Conservation (phyloP, 2,888 invertebrate genomes). For the Catocala sponsa region DNA sequence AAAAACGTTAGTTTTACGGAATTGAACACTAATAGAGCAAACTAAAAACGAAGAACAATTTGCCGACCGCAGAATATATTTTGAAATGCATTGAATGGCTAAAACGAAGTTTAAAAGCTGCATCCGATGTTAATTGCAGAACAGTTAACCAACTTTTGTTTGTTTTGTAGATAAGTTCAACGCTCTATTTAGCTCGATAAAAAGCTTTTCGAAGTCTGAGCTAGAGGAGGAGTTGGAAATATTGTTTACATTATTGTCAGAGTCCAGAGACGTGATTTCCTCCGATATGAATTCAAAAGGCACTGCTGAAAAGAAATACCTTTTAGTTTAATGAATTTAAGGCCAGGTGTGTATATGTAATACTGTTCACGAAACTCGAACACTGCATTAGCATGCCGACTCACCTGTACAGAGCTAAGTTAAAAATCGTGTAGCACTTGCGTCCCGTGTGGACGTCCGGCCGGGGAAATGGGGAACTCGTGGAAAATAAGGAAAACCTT, state of each 20-base stretch:
- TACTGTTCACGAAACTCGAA: constrained; percentile 55
- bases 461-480: constrained; percentile 63
- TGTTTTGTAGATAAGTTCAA: constrained; percentile 47
- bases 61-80: constrained; percentile 9
- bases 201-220: constrained; percentile 35
- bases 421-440: constrained; percentile 80
- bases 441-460: constrained; percentile 68
- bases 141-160: constrained; percentile 55
- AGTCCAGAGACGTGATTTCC: constrained; percentile 15
- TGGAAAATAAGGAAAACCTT: constrained; percentile 71
- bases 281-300: constrained; percentile 18
- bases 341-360: constrained; percentile 37
- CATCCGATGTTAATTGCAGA: constrained; percentile 60
- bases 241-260: constrained; percentile 19
- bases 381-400: constrained; percentile 70
- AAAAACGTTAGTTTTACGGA: neutral
- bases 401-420: constrained; percentile 78
- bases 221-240: constrained; percentile 19
- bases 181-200: constrained; percentile 39
- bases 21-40: neutral
- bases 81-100: constrained; percentile 42
- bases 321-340: constrained; percentile 55
- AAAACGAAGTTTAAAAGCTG: constrained; percentile 44
- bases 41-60: neutral
- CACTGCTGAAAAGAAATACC: constrained; percentile 23